phyloP scores from a whole-genome alignment of 2,888 invertebrate genomes.

The Steinernema hermaphroditum region DNA sequence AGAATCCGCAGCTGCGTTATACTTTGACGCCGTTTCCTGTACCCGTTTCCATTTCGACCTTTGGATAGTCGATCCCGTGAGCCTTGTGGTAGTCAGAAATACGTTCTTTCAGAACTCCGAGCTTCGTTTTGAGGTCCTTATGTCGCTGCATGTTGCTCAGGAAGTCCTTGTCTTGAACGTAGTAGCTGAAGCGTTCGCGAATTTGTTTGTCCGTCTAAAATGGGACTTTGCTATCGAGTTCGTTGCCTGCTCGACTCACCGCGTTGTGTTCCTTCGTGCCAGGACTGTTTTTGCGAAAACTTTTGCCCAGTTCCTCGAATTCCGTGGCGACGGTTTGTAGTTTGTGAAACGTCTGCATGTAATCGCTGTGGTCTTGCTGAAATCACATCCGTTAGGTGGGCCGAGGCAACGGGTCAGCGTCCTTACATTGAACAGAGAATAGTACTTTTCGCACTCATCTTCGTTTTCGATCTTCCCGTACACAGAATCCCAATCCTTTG shows the following conservation, averaged over 20 bases:
- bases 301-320: constrained; percentile 10
- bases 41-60: constrained; percentile 19
- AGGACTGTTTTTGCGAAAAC: neutral
- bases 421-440: constrained; percentile 11
- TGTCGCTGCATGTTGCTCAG: neutral
- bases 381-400: no score
- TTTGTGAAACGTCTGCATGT: neutral
- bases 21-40: constrained; percentile 27
- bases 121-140: constrained; percentile 4
- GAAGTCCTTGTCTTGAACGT: constrained; percentile 14
- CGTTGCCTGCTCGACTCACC: neutral
- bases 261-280: constrained; percentile 7
- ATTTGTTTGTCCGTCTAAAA: constrained; percentile 12
- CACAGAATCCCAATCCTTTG: neutral
- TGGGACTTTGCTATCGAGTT: neutral
- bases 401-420: neutral
- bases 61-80: constrained; percentile 6
- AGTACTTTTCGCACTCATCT: constrained; percentile 26
- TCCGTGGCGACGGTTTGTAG: neutral
- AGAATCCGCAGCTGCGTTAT: neutral
- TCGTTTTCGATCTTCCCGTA: constrained; percentile 26
- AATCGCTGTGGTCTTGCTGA: constrained; percentile 19
- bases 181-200: neutral
- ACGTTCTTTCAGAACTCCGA: neutral
- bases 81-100: constrained; percentile 1